Evolutionary conservation across 2,888 invertebrate species (phyloP).

Genomic region (Anagyrus pseudococci): DNA sequence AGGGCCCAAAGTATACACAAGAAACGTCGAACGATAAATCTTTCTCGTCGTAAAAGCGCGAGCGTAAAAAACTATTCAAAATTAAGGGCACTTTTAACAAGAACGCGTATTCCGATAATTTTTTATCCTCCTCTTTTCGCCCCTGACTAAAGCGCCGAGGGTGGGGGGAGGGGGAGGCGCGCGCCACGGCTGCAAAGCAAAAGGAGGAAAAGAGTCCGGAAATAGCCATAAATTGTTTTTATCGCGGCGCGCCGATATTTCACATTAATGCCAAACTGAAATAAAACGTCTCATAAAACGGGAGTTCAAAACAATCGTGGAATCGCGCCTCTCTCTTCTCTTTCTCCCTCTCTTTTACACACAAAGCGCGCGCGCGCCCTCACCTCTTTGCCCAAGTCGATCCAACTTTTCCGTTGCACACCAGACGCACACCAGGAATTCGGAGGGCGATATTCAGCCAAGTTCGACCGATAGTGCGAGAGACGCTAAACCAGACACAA

Average conservation of each 20-base stretch:
- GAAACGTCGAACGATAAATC: too few species aligned
- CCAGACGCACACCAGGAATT: slow-evolving; percentile 18
- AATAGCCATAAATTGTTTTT: slow-evolving; percentile 38
- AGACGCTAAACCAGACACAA: too few species aligned
- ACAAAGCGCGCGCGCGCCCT: slow-evolving; percentile 1
- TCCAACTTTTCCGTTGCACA: slow-evolving; percentile 27
- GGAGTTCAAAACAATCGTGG: slow-evolving; percentile 37
- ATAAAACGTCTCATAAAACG: slow-evolving; percentile 39
- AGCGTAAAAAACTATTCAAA: too few species aligned
- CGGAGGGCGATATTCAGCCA: slow-evolving; percentile 9
- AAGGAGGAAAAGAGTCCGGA: slow-evolving; percentile 23
- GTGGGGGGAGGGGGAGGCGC: not conserved
- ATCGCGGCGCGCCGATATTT: slow-evolving; percentile 35
- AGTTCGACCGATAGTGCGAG: not conserved
- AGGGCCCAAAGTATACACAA: too few species aligned
- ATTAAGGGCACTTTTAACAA: too few species aligned
- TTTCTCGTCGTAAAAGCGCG: too few species aligned
- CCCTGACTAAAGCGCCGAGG: not conserved
- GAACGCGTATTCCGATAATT: too few species aligned
- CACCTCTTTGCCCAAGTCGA: slow-evolving; percentile 18
- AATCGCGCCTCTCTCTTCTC: too few species aligned
- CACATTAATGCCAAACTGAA: slow-evolving; percentile 40
- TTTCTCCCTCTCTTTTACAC: too few species aligned
- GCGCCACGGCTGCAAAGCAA: too few species aligned
- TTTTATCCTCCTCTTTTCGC: too few species aligned